A percentile compares a stretch with the other conserved stretches of the same genome.
phyloP scores from a whole-genome alignment of 2,797 vertebrate genomes.

The Danio tinwini region DNA sequence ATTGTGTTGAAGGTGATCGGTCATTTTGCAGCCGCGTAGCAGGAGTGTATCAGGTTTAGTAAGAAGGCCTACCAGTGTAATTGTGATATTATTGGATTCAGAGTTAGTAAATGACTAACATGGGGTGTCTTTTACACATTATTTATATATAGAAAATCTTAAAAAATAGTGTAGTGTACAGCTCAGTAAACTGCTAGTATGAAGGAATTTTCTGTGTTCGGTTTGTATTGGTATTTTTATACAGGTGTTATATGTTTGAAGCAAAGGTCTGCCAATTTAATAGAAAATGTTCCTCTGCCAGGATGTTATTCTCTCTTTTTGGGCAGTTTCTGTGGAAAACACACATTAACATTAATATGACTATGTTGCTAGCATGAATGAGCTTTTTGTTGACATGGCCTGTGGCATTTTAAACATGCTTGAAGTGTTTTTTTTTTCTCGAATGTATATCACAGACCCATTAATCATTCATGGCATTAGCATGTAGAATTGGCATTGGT shows the following conservation, averaged over 20 bases:
- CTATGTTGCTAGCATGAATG: no score
- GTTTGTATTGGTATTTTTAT: background rate
- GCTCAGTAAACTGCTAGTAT: background rate
- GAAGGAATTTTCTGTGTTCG: background rate
- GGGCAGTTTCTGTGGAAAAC: no score
- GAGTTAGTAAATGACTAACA: background rate
- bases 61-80: background rate
- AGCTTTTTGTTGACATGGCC: no score
- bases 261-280: background rate
- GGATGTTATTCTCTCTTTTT: no score
- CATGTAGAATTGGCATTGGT: no score
- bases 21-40: conserved; percentile 17
- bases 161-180: background rate
- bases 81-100: conserved; percentile 13
- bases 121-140: background rate
- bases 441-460: no score
- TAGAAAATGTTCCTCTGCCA: background rate
- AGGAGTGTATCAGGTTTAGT: conserved; percentile 17
- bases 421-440: no score
- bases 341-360: no score
- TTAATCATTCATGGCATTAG: no score
- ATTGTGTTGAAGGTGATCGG: conserved; percentile 16
- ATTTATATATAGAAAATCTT: background rate
- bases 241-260: background rate
- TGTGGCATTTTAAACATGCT: no score